These are phyloP conservation scores for Myiotriccus ornatus DNA, from an alignment of 2,797 vertebrate species.

Conservation along the genomic window DNA sequence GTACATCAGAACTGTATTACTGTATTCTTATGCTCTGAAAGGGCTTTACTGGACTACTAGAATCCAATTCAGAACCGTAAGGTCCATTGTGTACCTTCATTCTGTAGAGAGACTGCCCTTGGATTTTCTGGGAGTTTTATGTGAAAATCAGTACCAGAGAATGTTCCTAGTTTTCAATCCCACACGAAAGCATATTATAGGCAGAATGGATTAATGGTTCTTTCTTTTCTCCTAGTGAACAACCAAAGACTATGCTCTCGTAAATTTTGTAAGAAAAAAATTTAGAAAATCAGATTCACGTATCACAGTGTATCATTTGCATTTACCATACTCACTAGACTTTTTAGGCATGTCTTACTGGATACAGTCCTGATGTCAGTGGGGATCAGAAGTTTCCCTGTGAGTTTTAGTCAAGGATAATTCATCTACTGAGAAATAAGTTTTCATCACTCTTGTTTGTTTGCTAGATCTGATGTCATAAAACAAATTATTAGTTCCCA, in stretches of 20 bases:
- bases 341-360: neutral
- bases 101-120: neutral
- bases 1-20: neutral
- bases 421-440: neutral
- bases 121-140: neutral
- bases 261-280: neutral
- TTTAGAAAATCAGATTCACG: neutral
- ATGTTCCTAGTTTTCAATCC: neutral
- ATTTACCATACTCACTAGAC: neutral
- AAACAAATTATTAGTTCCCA: neutral
- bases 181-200: neutral
- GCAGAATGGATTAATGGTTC: neutral
- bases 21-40: neutral
- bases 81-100: neutral
- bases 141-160: neutral
- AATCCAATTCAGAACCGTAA: neutral
- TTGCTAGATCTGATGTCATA: neutral
- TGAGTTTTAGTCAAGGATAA: neutral
- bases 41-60: neutral
- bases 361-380: neutral
- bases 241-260: neutral
- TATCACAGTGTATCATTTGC: neutral
- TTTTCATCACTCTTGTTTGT: neutral
- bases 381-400: neutral
- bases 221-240: neutral